Conservation (phyloP, 2,888 invertebrate genomes). For the Andrena dorsata region DNA sequence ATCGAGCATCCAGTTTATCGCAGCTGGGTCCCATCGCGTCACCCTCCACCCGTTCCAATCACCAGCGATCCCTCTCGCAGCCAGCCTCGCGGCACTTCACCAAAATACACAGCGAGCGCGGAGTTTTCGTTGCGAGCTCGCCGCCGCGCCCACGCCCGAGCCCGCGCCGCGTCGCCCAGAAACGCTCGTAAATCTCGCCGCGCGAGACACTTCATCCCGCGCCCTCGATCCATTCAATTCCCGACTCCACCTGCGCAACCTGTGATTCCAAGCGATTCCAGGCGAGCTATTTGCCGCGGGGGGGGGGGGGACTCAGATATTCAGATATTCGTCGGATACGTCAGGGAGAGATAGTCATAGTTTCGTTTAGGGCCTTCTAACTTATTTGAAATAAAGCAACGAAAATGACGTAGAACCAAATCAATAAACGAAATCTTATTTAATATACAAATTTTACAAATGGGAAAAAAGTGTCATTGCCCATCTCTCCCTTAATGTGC, state of each 20-base stretch:
- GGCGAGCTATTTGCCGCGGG: slow-evolving; percentile 23
- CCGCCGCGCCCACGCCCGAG: background rate
- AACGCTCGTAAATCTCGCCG: slow-evolving; percentile 72
- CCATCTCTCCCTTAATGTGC: no score
- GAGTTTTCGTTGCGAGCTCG: slow-evolving; percentile 64
- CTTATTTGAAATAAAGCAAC: no score
- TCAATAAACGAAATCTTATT: no score
- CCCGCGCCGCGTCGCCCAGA: slow-evolving; percentile 7
- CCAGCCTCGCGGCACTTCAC: slow-evolving; percentile 37
- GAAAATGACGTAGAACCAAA: no score
- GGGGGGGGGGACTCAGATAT: background rate
- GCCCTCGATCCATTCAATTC: slow-evolving; percentile 53
- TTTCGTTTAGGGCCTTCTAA: no score
- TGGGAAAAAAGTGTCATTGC: no score
- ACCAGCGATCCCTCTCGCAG: slow-evolving; percentile 47
- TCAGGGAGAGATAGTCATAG: no score
- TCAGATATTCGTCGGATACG: slow-evolving; percentile 14
- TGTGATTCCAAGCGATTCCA: slow-evolving; percentile 33
- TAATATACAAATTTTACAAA: no score
- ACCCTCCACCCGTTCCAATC: slow-evolving; percentile 58
- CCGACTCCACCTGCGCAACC: slow-evolving; percentile 34
- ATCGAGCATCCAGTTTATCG: slow-evolving; percentile 73
- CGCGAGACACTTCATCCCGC: slow-evolving; percentile 57
- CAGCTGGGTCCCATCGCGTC: slow-evolving; percentile 53
- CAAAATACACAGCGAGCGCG: slow-evolving; percentile 63